Percentiles rank a stretch among this genome's conserved stretches.
Evolutionary conservation across 1,140 invertebrate species (phyloP).

Genomic region (Liolophura sinensis): DNA sequence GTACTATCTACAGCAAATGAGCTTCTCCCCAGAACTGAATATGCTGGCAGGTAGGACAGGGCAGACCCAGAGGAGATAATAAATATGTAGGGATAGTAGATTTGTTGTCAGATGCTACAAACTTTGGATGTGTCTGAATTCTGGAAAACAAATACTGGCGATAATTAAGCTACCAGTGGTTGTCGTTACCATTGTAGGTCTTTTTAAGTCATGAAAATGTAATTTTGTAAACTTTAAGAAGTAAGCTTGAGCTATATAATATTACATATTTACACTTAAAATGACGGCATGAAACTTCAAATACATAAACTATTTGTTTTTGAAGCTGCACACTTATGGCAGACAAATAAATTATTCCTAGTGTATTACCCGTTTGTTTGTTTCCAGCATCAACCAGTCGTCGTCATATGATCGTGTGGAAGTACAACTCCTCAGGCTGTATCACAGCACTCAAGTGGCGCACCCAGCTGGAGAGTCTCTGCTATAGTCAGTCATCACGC

Average conservation of each 20-base stretch:
- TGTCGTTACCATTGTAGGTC: background rate
- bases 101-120: no score
- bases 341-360: background rate
- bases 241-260: no score
- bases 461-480: constrained; percentile 49
- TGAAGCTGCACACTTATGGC: background rate
- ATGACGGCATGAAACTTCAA: no score
- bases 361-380: background rate
- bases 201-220: background rate
- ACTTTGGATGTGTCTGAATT: no score
- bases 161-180: background rate
- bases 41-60: constrained; percentile 28
- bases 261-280: no score
- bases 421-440: constrained; percentile 57
- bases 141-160: no score
- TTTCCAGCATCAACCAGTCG: constrained; percentile 50
- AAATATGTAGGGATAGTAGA: no score
- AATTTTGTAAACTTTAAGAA: no score
- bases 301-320: background rate
- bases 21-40: constrained; percentile 53
- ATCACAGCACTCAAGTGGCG: constrained; percentile 52
- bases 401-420: constrained; percentile 55
- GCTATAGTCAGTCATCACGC: constrained; percentile 46
- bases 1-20: constrained; percentile 52
- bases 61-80: no score